Percentiles rank a stretch among this genome's conserved stretches.
Conservation (phyloP, 2,797 vertebrate species). For the Botia almorhae region DNA sequence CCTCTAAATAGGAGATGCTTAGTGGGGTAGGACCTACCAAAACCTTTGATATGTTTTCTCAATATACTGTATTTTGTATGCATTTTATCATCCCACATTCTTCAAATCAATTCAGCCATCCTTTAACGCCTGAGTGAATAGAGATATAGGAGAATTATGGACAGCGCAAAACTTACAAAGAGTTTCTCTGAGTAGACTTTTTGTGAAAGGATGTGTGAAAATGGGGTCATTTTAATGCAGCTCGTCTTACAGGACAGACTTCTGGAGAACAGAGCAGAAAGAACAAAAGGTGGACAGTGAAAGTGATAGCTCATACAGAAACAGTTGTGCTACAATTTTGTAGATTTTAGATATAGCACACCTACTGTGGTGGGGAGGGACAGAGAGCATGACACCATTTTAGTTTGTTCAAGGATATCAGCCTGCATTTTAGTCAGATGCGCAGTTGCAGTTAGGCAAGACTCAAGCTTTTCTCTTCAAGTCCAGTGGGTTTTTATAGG, state of each 20-base stretch:
- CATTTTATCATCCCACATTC: constrained; percentile 2
- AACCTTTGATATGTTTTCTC: constrained; percentile 47
- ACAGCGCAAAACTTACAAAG: background rate
- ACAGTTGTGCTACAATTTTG: background rate
- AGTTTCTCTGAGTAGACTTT: constrained; percentile 30
- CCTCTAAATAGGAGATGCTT: constrained; percentile 64
- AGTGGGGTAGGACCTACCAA: constrained; percentile 53
- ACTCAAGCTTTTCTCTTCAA: background rate
- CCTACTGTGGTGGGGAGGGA: background rate
- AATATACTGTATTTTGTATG: constrained; percentile 14
- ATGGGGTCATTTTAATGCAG: constrained; percentile 4
- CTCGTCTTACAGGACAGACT: constrained; percentile 16
- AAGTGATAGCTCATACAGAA: background rate
- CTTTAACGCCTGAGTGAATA: constrained; percentile 48
- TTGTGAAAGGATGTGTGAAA: background rate
- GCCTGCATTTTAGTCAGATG: no score
- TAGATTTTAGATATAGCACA: constrained; percentile 17
- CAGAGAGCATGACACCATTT: background rate
- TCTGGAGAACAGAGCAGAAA: constrained; percentile 21
- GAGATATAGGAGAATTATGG: constrained; percentile 9
- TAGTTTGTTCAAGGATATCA: background rate
- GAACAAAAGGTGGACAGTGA: constrained; percentile 15
- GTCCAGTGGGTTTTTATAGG: background rate
- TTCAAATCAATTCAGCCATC: constrained; percentile 55
- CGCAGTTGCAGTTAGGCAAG: background rate